Evolutionary conservation across 2,888 invertebrate genomes (phyloP), one percentile per base, ranked within the genome.

Genomic region (Argyresthia goedartella): DNA sequence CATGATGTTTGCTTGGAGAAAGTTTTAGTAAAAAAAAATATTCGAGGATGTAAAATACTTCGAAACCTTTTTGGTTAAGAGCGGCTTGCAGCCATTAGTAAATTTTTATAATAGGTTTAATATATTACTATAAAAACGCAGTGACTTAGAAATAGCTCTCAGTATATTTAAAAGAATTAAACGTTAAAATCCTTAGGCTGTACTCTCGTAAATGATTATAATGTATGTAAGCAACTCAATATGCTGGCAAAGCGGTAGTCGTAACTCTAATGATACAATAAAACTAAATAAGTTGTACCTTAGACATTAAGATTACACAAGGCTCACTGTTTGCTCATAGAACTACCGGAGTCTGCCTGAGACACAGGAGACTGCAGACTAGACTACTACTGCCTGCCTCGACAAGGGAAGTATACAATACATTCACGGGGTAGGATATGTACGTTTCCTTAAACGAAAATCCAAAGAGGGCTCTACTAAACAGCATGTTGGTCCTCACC

Each of bases 61-160:
- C 81, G 82, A 85, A 86, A 85, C 67, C 15, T 39, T 52, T 52
- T 81, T 73, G 73, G 45, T 74, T 73, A 71, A 73, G 69, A 64
- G 62, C 58, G 81, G 76, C 82, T 81, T 66, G 68, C 57, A 81
- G 82, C 82, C 82, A 60, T 64, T 72, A 69, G 69, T 73, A 68
- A 39, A 39, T 49, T 69, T 71, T 73, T 73, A 72, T 63, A 65
- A 75, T 73, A 70, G 39, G 15, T 35, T 65, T 64, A 62, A 55
- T 62, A 61, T 66, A 65, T 71, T 52, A 41, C 72, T 77, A 81
- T 71, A 76, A 76, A 42, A 82, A 82, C 79, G 77, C 76, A 77
- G 85, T 74, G 85, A 86, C 84, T 85, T 84, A 86, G 86, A 76
- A 85, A 85, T 86, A 86, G 86, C 86, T 85, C 86, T 82, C 85